Evolutionary conservation across 2,797 vertebrate genomes (phyloP), one percentile per base, ranked within the genome.

Genomic region (Galago senegalensis): DNA sequence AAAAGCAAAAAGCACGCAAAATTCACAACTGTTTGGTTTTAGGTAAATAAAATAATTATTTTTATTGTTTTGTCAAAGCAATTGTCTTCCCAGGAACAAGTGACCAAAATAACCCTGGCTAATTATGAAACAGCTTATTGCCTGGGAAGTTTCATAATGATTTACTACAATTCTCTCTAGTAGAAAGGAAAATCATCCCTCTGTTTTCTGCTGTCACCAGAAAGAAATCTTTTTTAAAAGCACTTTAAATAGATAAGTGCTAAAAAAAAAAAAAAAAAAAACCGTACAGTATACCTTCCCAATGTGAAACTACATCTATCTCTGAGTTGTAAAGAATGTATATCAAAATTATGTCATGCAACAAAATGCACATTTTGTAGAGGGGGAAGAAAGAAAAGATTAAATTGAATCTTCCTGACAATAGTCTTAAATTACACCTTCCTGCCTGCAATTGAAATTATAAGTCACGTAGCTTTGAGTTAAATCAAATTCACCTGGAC

Each of bases 401-500:
- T 96, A 96, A 96, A 96, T 94, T 76, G 89, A 97, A 91, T 89
- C 96, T 97, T 95, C 73, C 73, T 95, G 96, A 97, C 94, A 94
- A 97, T 95, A 94, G 97, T 96, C 96, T 97, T 97, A 97, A 97
- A 97, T 98, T 96, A 97, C 69, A 96, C 89, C 72, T 96, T 96
- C 95, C 94, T 91, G 85, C 81, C 89, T 96, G 77, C 87, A 85
- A 85, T 46, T 76, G 89, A 93, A 96, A 97, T 96, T 95, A 92
- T 83, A 97, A 97, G 89, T 93, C 89, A 94, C 85, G 34, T 77
- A 84, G 94, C 93, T 96, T 60, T 60, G 87, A 90, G 85, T 95
- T 97, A 88, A 95, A 97, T 96, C 97, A 97, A 94, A 97, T 94
- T 86, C 94, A 69, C 69, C 60, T 65, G 87, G 87, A 89, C 76